phyloP scores from a whole-genome alignment of 1,140 invertebrate genomes.

The Doryteuthis pealeii region DNA sequence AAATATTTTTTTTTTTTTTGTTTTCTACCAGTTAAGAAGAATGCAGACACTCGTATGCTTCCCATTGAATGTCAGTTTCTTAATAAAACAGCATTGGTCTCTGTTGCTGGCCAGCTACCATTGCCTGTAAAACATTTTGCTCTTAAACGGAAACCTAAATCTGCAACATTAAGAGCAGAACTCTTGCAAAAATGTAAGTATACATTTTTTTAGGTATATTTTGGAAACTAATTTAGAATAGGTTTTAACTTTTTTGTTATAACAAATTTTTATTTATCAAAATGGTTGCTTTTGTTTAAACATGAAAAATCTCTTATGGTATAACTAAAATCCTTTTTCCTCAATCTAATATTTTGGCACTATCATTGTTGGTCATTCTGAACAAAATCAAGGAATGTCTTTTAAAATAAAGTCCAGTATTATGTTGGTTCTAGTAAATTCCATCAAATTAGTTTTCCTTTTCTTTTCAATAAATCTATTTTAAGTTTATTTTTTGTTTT shows the following conservation, averaged over 20 bases:
- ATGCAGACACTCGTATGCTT: slow-evolving; percentile 82
- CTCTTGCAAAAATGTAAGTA: slow-evolving; percentile 79
- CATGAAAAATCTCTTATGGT: too few relatives aligned
- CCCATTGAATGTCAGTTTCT: slow-evolving; percentile 95
- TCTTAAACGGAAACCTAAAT: slow-evolving; percentile 93
- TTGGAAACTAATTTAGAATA: too few relatives aligned
- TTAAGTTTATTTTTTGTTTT: too few relatives aligned
- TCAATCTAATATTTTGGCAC: too few relatives aligned
- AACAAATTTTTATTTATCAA: background rate
- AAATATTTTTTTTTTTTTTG: slow-evolving; percentile 1
- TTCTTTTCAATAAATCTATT: too few relatives aligned
- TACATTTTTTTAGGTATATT: background rate
- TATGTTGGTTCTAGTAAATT: too few relatives aligned
- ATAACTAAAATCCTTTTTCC: background rate
- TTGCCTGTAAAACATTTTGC: slow-evolving; percentile 83
- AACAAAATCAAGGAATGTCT: too few relatives aligned
- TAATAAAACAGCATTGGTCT: slow-evolving; percentile 87
- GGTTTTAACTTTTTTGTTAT: background rate
- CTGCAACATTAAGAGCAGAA: slow-evolving; percentile 84
- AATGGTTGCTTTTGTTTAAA: background rate
- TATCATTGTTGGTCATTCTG: too few relatives aligned
- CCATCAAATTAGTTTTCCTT: too few relatives aligned
- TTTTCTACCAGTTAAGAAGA: slow-evolving; percentile 67
- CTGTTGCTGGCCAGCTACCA: slow-evolving; percentile 73
- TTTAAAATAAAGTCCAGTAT: too few relatives aligned